Evolutionary conservation across 2,888 invertebrate genomes (phyloP).

Genomic region (Colletes collaris): DNA sequence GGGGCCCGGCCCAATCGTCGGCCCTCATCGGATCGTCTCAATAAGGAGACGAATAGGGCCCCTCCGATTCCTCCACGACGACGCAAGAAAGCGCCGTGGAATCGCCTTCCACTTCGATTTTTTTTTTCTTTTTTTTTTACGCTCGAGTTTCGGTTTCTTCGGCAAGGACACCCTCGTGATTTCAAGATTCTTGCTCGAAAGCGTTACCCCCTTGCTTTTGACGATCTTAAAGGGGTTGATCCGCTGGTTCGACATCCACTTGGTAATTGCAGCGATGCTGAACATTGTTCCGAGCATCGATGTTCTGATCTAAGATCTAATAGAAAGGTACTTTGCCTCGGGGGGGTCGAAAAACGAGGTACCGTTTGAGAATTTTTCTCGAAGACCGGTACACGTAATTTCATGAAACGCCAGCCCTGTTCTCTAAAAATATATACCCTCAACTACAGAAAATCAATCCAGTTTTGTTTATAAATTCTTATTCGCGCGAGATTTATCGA

Average conservation of each 20-base stretch:
- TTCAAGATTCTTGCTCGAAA: not conserved
- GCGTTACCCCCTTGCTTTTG: not conserved
- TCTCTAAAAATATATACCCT: no score
- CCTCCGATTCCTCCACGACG: not conserved
- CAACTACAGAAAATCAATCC: no score
- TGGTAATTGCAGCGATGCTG: not conserved
- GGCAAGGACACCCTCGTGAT: conserved; percentile 29
- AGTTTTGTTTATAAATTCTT: no score
- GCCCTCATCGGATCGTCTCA: conserved; percentile 60
- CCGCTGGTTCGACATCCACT: no score
- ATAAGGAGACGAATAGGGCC: conserved; percentile 66
- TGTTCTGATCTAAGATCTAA: no score
- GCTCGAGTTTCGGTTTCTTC: conserved; percentile 26
- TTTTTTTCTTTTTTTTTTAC: not conserved
- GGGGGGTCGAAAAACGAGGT: no score
- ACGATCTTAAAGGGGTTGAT: not conserved
- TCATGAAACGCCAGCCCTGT: no score
- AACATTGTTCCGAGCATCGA: not conserved
- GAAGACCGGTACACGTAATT: no score
- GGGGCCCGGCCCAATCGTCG: conserved; percentile 36
- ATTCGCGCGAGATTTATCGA: no score
- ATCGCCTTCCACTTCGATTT: conserved; percentile 16
- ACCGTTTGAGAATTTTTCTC: no score
- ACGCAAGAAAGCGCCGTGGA: conserved; percentile 47
- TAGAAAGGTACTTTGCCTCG: no score